A percentile compares a stretch with the other conserved stretches of the same genome.
Evolutionary conservation across 2,797 vertebrate species (phyloP).

Genomic region (Pogoniulus pusillus): DNA sequence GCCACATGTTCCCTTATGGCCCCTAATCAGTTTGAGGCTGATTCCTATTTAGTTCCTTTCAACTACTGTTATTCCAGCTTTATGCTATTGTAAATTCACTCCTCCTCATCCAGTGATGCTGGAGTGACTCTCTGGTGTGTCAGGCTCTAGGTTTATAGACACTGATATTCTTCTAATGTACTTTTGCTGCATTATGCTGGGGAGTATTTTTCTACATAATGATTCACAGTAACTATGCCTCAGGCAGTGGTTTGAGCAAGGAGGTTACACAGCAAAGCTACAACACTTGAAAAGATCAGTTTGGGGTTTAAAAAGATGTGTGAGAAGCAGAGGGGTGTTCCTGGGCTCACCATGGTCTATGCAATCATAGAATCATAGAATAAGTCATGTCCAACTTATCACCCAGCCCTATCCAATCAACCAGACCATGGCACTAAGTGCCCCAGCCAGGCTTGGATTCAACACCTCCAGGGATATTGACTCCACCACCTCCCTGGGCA

Average conservation of each 20-base stretch:
- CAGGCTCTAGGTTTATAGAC: not conserved
- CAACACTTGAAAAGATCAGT: not conserved
- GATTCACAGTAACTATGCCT: slow-evolving; percentile 12
- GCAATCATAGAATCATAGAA: too few relatives aligned
- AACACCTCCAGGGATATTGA: too few relatives aligned
- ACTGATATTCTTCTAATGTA: not conserved
- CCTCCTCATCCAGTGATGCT: not conserved
- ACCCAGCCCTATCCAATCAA: too few relatives aligned
- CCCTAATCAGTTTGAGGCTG: slow-evolving; percentile 34
- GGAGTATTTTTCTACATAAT: slow-evolving; percentile 27
- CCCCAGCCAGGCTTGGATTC: too few relatives aligned
- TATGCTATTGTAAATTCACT: slow-evolving; percentile 31
- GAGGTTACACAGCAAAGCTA: not conserved
- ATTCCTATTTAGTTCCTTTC: slow-evolving; percentile 54
- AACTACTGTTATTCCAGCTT: slow-evolving; percentile 57
- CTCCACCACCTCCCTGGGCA: too few relatives aligned
- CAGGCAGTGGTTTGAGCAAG: not conserved
- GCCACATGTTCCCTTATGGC: slow-evolving; percentile 48
- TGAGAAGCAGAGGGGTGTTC: not conserved
- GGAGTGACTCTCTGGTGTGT: not conserved
- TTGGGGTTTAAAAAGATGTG: not conserved
- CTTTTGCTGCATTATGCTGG: not conserved
- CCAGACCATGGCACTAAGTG: too few relatives aligned
- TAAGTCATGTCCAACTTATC: too few relatives aligned
- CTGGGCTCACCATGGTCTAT: not conserved